Evolutionary conservation across 2,797 vertebrate genomes (phyloP).

Genomic region (Morus bassanus): DNA sequence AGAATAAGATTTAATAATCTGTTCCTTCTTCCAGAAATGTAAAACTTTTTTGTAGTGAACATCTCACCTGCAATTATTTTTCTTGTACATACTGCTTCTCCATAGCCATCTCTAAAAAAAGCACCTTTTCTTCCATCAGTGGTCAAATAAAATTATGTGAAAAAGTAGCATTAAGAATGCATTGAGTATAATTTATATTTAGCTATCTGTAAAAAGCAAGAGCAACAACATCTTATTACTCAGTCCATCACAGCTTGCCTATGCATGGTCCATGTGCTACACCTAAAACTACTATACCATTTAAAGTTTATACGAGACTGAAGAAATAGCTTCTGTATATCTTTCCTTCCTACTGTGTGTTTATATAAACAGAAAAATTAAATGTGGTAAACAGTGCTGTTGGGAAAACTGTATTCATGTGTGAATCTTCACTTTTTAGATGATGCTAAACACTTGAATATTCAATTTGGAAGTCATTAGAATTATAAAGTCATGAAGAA

Average conservation of each 20-base stretch:
- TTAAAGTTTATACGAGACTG: neutral
- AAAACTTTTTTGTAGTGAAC: neutral
- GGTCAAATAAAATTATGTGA: neutral
- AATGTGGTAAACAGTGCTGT: neutral
- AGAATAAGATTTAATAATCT: neutral
- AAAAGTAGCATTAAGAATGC: neutral
- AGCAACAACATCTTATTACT: neutral
- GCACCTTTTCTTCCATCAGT: neutral
- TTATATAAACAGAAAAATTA: neutral
- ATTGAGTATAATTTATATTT: neutral
- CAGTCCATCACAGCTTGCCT: neutral
- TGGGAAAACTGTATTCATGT: neutral
- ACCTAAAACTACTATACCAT: neutral
- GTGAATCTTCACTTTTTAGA: neutral
- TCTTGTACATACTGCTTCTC: neutral
- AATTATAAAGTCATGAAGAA: conserved; percentile 14
- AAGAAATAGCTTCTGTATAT: neutral
- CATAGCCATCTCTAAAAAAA: neutral
- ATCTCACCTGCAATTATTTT: neutral
- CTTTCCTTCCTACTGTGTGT: neutral
- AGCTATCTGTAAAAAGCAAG: neutral
- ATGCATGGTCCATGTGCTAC: no score
- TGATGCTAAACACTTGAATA: neutral
- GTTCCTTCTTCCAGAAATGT: neutral
- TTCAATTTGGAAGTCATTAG: neutral